Conservation (phyloP, 2,113 vertebrate species). For the Atherinomorus stipes region DNA sequence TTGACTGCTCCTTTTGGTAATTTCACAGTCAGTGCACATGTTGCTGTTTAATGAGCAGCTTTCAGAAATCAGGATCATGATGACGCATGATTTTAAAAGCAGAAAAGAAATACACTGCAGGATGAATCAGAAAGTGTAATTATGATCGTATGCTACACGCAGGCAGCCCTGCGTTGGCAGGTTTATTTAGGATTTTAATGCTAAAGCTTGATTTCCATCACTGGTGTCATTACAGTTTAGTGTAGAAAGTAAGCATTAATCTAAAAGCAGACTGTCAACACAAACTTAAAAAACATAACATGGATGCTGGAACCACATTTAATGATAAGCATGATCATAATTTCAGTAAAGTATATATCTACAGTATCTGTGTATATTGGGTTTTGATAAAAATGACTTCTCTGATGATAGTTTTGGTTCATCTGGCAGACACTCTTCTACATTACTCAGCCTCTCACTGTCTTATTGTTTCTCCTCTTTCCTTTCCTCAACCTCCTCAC, state of each 20-base stretch:
- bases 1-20: background rate
- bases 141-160: background rate
- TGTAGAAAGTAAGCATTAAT: background rate
- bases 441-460: too few species aligned
- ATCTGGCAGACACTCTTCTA: too few species aligned
- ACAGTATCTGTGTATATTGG: background rate
- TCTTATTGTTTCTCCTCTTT: too few species aligned
- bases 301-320: background rate
- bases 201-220: background rate
- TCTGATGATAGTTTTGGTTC: too few species aligned
- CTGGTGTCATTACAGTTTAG: background rate
- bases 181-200: background rate
- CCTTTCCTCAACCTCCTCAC: too few species aligned
- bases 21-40: background rate
- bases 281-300: background rate
- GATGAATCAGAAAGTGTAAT: background rate
- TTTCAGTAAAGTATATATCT: background rate
- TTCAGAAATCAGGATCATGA: background rate
- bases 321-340: background rate
- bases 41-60: slow-evolving; percentile 1
- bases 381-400: too few species aligned
- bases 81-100: background rate
- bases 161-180: background rate
- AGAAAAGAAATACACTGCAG: background rate
- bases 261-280: background rate